These are phyloP conservation scores for Myotis pilosus DNA, from an alignment of 2,797 vertebrate genomes.

Conservation along the genomic window DNA sequence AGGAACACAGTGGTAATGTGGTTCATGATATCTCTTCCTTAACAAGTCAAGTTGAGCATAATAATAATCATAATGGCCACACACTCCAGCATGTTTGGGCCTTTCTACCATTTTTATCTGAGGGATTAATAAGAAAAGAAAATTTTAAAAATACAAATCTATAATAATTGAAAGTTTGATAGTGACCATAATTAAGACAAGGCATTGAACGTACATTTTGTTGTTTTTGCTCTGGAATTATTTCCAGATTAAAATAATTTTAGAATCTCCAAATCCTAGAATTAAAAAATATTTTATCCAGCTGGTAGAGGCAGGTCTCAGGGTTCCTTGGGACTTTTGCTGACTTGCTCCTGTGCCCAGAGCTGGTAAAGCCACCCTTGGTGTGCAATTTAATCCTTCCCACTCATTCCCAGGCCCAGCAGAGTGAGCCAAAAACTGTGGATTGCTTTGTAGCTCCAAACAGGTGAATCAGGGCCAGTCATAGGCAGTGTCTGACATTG, in stretches of 20 bases:
- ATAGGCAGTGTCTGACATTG: neutral
- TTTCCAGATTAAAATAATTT: slow-evolving; percentile 1
- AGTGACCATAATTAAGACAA: neutral
- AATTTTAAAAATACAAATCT: neutral
- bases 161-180: neutral
- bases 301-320: neutral
- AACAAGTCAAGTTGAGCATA: slow-evolving; percentile 85
- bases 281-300: neutral
- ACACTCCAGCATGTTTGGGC: slow-evolving; percentile 55
- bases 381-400: too few relatives aligned
- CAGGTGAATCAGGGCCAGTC: neutral
- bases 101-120: slow-evolving; percentile 67
- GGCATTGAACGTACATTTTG: neutral
- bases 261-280: neutral
- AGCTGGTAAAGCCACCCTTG: neutral
- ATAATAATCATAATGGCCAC: slow-evolving; percentile 83
- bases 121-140: neutral
- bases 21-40: slow-evolving; percentile 75
- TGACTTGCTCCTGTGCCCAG: neutral
- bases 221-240: neutral
- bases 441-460: neutral
- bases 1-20: slow-evolving; percentile 31
- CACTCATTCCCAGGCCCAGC: neutral
- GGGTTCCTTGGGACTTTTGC: neutral
- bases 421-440: neutral